Evolutionary conservation across 2,888 invertebrate genomes (phyloP).

Genomic region (Spodoptera littoralis): DNA sequence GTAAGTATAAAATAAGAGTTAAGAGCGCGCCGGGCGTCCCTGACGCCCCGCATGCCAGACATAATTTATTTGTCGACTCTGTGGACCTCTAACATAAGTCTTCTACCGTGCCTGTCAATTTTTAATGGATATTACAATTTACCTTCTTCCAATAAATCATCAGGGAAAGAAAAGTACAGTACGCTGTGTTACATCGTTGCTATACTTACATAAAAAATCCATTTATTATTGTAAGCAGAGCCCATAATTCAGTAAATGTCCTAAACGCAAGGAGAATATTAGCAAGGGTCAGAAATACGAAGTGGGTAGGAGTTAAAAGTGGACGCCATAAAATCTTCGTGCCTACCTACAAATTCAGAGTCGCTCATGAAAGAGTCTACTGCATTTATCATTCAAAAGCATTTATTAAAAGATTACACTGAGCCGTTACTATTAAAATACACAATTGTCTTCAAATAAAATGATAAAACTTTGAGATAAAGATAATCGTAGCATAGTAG

Average conservation of each 20-base stretch:
- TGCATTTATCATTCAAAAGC: too few species aligned
- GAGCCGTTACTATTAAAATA: slow-evolving; percentile 9
- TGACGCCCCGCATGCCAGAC: slow-evolving; percentile 59
- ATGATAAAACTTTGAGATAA: slow-evolving; percentile 25
- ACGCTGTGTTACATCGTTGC: slow-evolving; percentile 15
- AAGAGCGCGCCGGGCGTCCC: slow-evolving; percentile 63
- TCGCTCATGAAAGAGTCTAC: too few species aligned
- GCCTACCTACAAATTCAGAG: too few species aligned
- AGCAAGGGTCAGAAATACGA: slow-evolving; percentile 21
- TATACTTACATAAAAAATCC: slow-evolving; percentile 18
- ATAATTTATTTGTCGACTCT: slow-evolving; percentile 69
- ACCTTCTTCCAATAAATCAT: slow-evolving; percentile 51
- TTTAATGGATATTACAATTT: slow-evolving; percentile 63
- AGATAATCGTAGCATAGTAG: slow-evolving; percentile 14
- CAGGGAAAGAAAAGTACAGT: slow-evolving; percentile 22
- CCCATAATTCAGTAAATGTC: slow-evolving; percentile 36
- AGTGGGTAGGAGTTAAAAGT: neutral
- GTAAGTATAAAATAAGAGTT: slow-evolving; percentile 80
- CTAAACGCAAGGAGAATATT: slow-evolving; percentile 15
- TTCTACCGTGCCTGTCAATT: slow-evolving; percentile 63
- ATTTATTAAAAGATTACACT: too few species aligned
- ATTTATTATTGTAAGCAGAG: slow-evolving; percentile 20
- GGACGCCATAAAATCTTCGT: neutral
- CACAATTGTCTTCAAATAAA: slow-evolving; percentile 17
- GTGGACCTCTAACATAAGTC: slow-evolving; percentile 63